These are phyloP conservation scores for Noctua comes DNA, from an alignment of 2,888 invertebrate genomes.

Conservation along the genomic window DNA sequence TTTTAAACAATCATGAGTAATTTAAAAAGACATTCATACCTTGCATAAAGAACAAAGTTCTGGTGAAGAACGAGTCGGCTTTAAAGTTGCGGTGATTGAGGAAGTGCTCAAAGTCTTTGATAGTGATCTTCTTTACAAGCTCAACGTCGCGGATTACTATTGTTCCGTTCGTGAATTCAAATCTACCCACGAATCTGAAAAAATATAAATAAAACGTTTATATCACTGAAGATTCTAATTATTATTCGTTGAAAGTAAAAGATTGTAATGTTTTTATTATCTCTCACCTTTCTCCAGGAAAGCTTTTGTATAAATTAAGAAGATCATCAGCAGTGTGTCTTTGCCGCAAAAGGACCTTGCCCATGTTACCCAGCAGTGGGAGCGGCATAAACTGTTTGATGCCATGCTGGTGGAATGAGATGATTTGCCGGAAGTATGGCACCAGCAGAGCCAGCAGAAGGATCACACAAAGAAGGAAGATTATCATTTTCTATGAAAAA, in stretches of 20 bases:
- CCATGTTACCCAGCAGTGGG: constrained; percentile 73
- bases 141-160: constrained; percentile 86
- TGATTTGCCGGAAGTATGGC: constrained; percentile 65
- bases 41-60: constrained; percentile 84
- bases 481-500: constrained; percentile 63
- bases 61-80: constrained; percentile 86
- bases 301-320: constrained; percentile 66
- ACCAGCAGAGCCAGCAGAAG: constrained; percentile 61
- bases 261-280: neutral
- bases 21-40: constrained; percentile 69
- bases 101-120: constrained; percentile 90
- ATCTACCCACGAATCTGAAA: constrained; percentile 79
- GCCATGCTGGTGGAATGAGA: constrained; percentile 68
- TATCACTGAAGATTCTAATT: neutral
- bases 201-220: neutral
- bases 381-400: constrained; percentile 67
- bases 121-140: constrained; percentile 84
- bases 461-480: constrained; percentile 66
- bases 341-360: constrained; percentile 43
- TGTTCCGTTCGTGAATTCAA: constrained; percentile 79
- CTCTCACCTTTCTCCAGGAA: constrained; percentile 71
- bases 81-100: constrained; percentile 83
- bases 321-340: constrained; percentile 65
- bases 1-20: neutral
- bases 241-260: neutral